Conservation (phyloP, 2,113 vertebrate species). For the Montifringilla adamsi region DNA sequence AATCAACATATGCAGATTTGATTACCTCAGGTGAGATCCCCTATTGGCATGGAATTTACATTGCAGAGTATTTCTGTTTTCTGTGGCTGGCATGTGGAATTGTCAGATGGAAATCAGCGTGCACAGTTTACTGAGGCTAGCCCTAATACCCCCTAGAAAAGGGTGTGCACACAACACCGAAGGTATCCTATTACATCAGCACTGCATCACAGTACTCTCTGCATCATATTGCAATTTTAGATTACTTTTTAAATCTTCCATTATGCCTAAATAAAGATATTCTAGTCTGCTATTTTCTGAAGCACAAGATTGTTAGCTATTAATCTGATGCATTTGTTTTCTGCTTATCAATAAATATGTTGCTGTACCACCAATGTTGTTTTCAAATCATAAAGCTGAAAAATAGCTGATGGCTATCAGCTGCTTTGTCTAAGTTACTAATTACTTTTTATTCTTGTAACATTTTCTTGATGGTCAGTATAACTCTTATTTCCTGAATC, state of each 20-base stretch:
- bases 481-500: not conserved
- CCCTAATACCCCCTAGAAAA: not conserved
- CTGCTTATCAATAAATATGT: not conserved
- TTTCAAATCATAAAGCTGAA: not conserved
- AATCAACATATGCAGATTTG: not conserved
- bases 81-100: not conserved
- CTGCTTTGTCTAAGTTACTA: not conserved
- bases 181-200: not conserved
- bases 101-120: not conserved
- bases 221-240: not conserved
- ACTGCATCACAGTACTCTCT: not conserved
- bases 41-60: not conserved
- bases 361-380: not conserved
- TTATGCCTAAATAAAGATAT: not conserved
- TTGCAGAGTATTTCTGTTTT: not conserved
- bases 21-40: not conserved
- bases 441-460: not conserved
- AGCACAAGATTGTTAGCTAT: not conserved
- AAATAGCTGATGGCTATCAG: not conserved
- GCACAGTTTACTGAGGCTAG: not conserved
- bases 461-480: not conserved
- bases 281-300: not conserved
- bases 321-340: not conserved
- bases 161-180: not conserved
- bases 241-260: not conserved